Evolutionary conservation across 2,113 vertebrate genomes (phyloP).

Genomic region (Scomber scombrus): DNA sequence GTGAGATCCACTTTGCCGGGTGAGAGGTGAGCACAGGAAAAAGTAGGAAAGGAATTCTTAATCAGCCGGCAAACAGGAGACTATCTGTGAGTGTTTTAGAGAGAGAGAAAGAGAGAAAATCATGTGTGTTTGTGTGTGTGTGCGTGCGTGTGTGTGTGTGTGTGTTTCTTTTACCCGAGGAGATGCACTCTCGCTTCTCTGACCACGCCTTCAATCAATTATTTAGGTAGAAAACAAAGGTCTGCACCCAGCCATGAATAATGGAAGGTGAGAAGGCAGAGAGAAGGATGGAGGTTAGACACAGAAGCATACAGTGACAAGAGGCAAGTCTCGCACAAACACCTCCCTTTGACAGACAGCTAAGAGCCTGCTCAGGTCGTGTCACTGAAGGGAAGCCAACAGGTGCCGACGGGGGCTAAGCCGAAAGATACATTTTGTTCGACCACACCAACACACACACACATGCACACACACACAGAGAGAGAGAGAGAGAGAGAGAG

Average conservation of each 20-base stretch:
- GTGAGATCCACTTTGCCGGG: slow-evolving; percentile 44
- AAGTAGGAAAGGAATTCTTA: slow-evolving; percentile 59
- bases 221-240: slow-evolving; percentile 82
- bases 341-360: slow-evolving; percentile 56
- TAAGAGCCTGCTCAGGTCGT: slow-evolving; percentile 54
- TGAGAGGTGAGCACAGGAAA: slow-evolving; percentile 63
- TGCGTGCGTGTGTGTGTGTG: no score
- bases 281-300: slow-evolving; percentile 70
- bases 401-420: slow-evolving; percentile 38
- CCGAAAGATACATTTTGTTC: slow-evolving; percentile 11
- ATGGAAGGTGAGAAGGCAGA: slow-evolving; percentile 75
- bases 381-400: slow-evolving; percentile 49
- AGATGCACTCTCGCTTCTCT: slow-evolving; percentile 53
- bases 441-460: slow-evolving; percentile 2
- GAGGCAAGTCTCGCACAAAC: slow-evolving; percentile 63
- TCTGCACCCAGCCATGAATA: slow-evolving; percentile 78
- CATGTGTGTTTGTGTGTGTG: not conserved
- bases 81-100: slow-evolving; percentile 30
- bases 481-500: not conserved
- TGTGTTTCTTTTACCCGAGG: slow-evolving; percentile 17
- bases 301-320: slow-evolving; percentile 61
- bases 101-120: slow-evolving; percentile 21
- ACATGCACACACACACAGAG: not conserved
- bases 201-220: slow-evolving; percentile 78
- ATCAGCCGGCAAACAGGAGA: slow-evolving; percentile 42